Base-by-base conservation (phyloP, 1,140 invertebrate species). In the Carcinoscorpius rotundicauda region DNA sequence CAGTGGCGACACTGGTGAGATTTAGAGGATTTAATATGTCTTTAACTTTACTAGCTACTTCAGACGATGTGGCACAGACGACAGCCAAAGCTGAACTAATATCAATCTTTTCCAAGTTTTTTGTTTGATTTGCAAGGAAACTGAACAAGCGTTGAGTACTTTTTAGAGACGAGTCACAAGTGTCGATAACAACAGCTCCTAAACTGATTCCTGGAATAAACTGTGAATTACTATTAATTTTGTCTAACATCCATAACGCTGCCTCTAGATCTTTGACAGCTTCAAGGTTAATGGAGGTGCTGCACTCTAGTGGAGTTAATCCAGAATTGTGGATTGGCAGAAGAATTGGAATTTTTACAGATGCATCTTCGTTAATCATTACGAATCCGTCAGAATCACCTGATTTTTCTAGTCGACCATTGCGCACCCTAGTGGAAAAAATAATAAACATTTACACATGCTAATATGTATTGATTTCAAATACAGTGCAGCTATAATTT, bases 181-280 rank as follows among this genome's bases (percentile, higher is more conserved):
- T 75, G 57, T 76, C 75, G 5, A 76, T 71, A 8, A 73, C 68
- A 49, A 73, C 65, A 58, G 72, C 68, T 9, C 72, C 69, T 4
- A 76, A 60, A 52, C 70, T 67, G 10, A 72, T 71, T 11, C 67
- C 67, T 5, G 70, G 71, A 49, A 75, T 62, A 48, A 73, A 66
- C 60, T 72, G 65, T 49, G 64, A 63, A 61, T 77, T 71, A 10
- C 66, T 65, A 69, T 81, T 81, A 10, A 81, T 71, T 62, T 78
- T 72, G 60, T 80, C 76, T 11, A 81, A 63, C 4, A 78, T 76
- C 78, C 78, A 80, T 3, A 78, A 68, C 4, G 79, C 74, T 3
- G 79, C 78, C 70, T 81, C 80, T 64, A 79, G 77, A 5, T 76
- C 70, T 61, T 79, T 76, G 69, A 79, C 75, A 1, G 71, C 68